Conservation (phyloP, 2,113 vertebrate species). For the Eptesicus fuscus region DNA sequence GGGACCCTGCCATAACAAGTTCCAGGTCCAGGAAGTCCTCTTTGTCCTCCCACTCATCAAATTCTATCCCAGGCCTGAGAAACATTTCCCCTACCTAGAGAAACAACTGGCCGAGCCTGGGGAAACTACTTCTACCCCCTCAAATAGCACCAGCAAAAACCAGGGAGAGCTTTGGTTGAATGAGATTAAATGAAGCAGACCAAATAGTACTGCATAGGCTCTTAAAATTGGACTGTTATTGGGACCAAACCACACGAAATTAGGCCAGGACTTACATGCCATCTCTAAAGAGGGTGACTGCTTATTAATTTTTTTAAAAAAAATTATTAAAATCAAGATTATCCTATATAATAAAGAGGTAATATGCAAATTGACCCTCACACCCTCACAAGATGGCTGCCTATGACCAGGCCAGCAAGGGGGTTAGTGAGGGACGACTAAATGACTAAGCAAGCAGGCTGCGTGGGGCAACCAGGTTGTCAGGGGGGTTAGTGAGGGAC, state of each 20-base stretch:
- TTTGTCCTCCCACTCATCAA: not conserved
- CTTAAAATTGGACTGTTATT: not conserved
- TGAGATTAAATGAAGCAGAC: not conserved
- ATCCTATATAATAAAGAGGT: no score
- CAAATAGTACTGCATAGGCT: not conserved
- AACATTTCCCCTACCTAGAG: not conserved
- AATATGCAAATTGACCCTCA: no score
- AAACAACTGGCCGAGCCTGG: not conserved
- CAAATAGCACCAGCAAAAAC: not conserved
- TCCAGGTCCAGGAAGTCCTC: not conserved
- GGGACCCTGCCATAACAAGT: not conserved
- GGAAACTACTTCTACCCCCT: not conserved
- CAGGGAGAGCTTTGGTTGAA: not conserved
- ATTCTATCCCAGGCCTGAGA: not conserved
- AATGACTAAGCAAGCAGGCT: no score
- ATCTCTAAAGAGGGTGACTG: not conserved
- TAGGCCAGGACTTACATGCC: not conserved
- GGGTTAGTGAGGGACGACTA: no score
- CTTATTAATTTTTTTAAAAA: not conserved
- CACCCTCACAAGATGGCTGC: no score
- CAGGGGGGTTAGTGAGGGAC: no score
- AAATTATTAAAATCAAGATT: not conserved
- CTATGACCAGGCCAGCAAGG: no score
- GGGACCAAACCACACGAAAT: not conserved
- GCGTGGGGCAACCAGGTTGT: no score